Percentiles rank a stretch among this genome's conserved stretches.
Conservation (phyloP, 2,888 invertebrate genomes). For the Zygaena filipendulae region DNA sequence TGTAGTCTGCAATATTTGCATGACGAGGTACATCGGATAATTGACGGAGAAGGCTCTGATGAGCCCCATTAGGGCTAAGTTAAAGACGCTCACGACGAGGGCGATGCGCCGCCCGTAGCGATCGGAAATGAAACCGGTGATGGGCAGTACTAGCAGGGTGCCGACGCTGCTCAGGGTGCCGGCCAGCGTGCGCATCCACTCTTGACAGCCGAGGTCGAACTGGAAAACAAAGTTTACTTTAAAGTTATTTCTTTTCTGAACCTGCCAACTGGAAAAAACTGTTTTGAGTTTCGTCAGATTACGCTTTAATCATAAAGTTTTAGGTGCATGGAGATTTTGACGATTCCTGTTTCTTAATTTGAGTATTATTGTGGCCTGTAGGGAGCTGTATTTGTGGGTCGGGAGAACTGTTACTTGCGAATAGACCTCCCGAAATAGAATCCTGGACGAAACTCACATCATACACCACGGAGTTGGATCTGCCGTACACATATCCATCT, state of each 20-base stretch:
- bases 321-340: no score
- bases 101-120: slow-evolving; percentile 64
- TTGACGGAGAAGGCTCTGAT: slow-evolving; percentile 64
- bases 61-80: slow-evolving; percentile 50
- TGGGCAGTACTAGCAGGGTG: slow-evolving; percentile 74
- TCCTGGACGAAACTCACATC: no score
- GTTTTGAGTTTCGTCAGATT: no score
- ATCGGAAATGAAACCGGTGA: slow-evolving; percentile 77
- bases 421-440: no score
- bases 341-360: no score
- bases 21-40: slow-evolving; percentile 72
- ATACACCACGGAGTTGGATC: slow-evolving; percentile 43
- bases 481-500: slow-evolving; percentile 38
- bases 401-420: no score
- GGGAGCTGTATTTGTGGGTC: no score
- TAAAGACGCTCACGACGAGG: slow-evolving; percentile 51
- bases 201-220: slow-evolving; percentile 73
- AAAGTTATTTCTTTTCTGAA: slow-evolving; percentile 29
- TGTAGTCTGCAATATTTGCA: slow-evolving; percentile 78
- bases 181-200: slow-evolving; percentile 77
- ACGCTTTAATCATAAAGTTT: no score
- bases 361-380: no score
- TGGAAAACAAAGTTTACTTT: slow-evolving; percentile 28
- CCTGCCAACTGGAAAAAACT: slow-evolving; percentile 76
- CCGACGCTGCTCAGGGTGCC: slow-evolving; percentile 78